Conservation (phyloP, 2,888 invertebrate species). For the Lamellibrachia satsuma region DNA sequence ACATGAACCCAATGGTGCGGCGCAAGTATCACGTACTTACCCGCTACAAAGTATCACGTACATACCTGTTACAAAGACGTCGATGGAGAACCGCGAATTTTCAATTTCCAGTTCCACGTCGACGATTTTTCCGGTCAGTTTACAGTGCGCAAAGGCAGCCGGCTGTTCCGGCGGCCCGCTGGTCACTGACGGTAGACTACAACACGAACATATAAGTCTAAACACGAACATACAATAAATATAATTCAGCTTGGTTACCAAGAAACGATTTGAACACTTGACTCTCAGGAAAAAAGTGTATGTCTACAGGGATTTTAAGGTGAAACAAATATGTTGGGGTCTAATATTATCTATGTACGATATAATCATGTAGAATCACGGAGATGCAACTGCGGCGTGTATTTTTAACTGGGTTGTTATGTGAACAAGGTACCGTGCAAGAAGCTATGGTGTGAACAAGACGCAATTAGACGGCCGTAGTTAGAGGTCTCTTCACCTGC, state of each 20-base stretch:
- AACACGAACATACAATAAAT: not conserved
- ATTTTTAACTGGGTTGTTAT: no score
- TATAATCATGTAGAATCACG: no score
- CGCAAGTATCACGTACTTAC: not conserved
- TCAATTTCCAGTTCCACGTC: not conserved
- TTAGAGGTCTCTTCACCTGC: not conserved
- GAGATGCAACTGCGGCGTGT: no score
- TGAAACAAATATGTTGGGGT: no score
- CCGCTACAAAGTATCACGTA: not conserved
- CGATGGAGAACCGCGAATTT: not conserved
- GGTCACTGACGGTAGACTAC: not conserved
- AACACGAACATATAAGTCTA: not conserved
- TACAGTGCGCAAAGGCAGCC: not conserved
- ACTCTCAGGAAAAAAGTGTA: not conserved
- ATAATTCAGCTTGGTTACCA: not conserved
- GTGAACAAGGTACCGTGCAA: no score
- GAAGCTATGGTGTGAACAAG: no score
- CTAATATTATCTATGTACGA: no score
- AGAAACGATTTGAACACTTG: not conserved
- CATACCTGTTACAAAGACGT: not conserved
- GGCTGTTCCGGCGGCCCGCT: not conserved
- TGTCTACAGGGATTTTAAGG: not conserved
- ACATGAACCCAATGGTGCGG: no score
- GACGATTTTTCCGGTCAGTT: slow-evolving; percentile 3
- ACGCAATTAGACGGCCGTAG: not conserved